Evolutionary conservation across 2,797 vertebrate species (phyloP), one percentile per base, ranked within the genome.

Genomic region (Cyprinodon diabolis): DNA sequence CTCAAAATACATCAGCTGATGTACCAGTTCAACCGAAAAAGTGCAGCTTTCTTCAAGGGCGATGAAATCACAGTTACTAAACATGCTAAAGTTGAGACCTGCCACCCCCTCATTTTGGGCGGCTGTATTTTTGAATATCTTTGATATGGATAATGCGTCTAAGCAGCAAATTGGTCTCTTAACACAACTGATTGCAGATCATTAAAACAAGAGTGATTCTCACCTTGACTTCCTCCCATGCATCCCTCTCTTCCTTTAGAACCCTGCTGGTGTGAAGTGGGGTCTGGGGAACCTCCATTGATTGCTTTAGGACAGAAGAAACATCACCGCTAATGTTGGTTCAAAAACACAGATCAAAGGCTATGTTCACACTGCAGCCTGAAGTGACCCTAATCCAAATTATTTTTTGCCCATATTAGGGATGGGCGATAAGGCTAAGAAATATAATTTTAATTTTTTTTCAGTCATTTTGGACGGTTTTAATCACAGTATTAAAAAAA

Each of bases 221-320:
- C 72, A 98, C 98, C 97, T 99, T 99, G 79, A 99, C 96, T 1
- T 99, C 98, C 80, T 99, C 97, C 98, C 98, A 99, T 14, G 96
- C 87, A 25, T 99, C 97, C 84, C 96, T 97, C 88, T 99, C 98
- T 89, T 99, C 98, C 79, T 96, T 97, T 73, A 99, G 92, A 77
- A 99, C 97, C 0, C 97, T 95, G 84, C 98, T 99, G 90, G 98
- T 99, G 94, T 99, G 98, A 83, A 99, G 95, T 0, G 98, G 98
- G 1, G 97, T 99, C 92, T 97, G 97, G 1, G 98, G 98, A 74
- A 99, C 96, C 88, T 97, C 96, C 92, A 97, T 99, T 1, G 97
- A 98, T 87, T 98, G 97, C 97, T 98, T 74, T 25, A 71, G 40
- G 48, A 78, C 47, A 87, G 4, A 72, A 10, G 82, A 0, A 74